A percentile compares a stretch with the other conserved stretches of the same genome.
phyloP scores from a whole-genome alignment of 2,888 invertebrate genomes.

The Lacanobia wlatinum region DNA sequence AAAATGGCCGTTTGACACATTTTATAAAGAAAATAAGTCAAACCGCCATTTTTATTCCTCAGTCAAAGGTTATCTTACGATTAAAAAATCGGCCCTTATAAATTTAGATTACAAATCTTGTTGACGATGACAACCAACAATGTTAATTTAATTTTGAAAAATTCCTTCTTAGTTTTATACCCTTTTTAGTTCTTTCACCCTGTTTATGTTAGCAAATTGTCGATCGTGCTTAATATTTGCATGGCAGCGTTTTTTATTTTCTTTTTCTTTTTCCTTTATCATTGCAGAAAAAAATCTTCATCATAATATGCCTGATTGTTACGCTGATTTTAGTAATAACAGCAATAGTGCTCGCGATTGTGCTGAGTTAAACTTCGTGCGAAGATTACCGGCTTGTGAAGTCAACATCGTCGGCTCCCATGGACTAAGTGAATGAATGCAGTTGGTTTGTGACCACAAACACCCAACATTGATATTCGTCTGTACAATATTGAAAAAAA shows the following conservation, averaged over 20 bases:
- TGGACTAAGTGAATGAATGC: constrained; percentile 67
- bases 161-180: neutral
- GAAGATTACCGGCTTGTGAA: constrained; percentile 70
- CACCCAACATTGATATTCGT: constrained; percentile 72
- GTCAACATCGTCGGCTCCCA: constrained; percentile 63
- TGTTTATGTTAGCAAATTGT: constrained; percentile 19
- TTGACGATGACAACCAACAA: neutral
- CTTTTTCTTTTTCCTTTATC: constrained; percentile 90
- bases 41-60: no score
- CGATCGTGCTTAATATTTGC: constrained; percentile 50
- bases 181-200: neutral
- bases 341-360: constrained; percentile 91
- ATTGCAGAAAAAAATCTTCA: constrained; percentile 97
- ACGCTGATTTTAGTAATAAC: constrained; percentile 93
- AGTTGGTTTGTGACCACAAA: constrained; percentile 67
- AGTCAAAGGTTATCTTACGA: no score
- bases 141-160: neutral
- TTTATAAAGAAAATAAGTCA: no score
- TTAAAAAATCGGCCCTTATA: no score
- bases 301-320: constrained; percentile 95
- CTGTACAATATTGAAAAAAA: constrained; percentile 63
- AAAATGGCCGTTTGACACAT: no score
- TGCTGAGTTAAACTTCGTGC: constrained; percentile 76
- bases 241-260: constrained; percentile 84
- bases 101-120: neutral